These are phyloP conservation scores for Xenopus laevis DNA, from an alignment of 2,113 vertebrate genomes.

Conservation along the genomic window DNA sequence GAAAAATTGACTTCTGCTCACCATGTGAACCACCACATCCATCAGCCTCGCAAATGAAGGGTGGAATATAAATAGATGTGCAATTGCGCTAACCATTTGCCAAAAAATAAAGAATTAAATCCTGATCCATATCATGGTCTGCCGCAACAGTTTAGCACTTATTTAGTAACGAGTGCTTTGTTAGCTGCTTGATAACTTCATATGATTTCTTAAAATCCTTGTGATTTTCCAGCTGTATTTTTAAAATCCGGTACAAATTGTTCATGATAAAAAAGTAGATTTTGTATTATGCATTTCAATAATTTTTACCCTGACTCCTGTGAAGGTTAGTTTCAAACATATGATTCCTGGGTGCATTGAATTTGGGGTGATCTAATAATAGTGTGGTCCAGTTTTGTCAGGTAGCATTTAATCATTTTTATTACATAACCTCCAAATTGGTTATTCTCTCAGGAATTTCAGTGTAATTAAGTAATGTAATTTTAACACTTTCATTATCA, in stretches of 20 bases:
- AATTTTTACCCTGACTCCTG: neutral
- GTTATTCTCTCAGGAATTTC: too few relatives aligned
- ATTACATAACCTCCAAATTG: too few relatives aligned
- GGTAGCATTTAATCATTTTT: too few relatives aligned
- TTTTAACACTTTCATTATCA: too few relatives aligned
- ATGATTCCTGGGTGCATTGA: too few relatives aligned
- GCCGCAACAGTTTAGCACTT: too few relatives aligned
- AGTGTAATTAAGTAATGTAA: too few relatives aligned
- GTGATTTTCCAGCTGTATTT: neutral
- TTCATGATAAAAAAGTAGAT: neutral
- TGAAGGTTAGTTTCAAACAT: too few relatives aligned
- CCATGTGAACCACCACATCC: conserved; percentile 87
- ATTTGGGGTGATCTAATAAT: too few relatives aligned
- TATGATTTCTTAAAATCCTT: neutral
- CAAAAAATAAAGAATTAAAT: neutral
- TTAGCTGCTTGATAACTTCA: neutral
- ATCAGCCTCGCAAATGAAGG: conserved; percentile 95
- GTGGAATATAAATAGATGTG: too few relatives aligned
- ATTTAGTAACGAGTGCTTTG: too few relatives aligned
- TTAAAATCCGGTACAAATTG: neutral
- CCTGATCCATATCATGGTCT: neutral
- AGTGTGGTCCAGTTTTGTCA: too few relatives aligned
- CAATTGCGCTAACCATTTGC: neutral
- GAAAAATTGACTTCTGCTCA: conserved; percentile 77
- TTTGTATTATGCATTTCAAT: neutral